Evolutionary conservation across 30 jellyfish, hydroid and myxozoan genomes (phyloP).

Genomic region (Pelagia noctiluca): DNA sequence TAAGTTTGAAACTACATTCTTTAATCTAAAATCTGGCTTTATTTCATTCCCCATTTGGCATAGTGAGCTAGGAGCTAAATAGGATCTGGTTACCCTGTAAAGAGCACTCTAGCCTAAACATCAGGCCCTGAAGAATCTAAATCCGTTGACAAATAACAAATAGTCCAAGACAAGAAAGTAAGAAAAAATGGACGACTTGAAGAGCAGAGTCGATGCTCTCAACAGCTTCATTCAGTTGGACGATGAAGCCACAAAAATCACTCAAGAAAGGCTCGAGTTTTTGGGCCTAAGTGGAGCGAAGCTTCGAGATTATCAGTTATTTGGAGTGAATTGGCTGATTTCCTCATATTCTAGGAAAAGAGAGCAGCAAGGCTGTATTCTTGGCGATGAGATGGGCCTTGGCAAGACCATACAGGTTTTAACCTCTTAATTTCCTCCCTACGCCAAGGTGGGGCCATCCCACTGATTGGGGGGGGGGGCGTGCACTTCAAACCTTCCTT

Average conservation of each 20-base stretch:
- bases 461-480: background rate
- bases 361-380: conserved; percentile 79
- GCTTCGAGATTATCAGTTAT: conserved; percentile 81
- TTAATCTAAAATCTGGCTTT: too few species aligned
- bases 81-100: too few species aligned
- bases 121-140: too few species aligned
- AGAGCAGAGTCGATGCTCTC: too few species aligned
- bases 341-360: conserved; percentile 18
- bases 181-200: too few species aligned
- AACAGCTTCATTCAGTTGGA: too few species aligned
- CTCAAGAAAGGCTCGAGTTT: conserved; percentile 25
- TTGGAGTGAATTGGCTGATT: conserved; percentile 85
- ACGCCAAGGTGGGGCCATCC: background rate
- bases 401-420: conserved; percentile 93
- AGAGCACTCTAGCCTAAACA: too few species aligned
- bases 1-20: too few species aligned
- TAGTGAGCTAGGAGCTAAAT: too few species aligned
- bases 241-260: background rate
- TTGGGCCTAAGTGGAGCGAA: conserved; percentile 48
- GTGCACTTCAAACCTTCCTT: background rate
- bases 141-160: too few species aligned
- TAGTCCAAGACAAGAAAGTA: too few species aligned
- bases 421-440: background rate
- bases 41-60: too few species aligned
- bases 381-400: conserved; percentile 98